Evolutionary conservation across 2,888 invertebrate genomes (phyloP), one percentile per base, ranked within the genome.

Genomic region (Digitonthophagus gazella): DNA sequence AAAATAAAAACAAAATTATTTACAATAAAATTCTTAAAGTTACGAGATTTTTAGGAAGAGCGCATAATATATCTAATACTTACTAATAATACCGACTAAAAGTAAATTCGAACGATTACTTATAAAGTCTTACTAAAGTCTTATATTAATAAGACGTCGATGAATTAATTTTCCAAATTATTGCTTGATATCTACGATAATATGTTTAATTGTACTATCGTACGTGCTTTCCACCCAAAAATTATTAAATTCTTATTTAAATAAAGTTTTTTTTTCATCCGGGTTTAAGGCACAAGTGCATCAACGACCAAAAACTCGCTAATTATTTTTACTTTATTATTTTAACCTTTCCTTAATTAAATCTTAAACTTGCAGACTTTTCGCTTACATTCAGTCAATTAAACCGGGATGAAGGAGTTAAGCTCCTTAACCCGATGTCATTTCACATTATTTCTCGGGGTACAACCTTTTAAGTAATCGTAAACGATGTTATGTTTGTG

Each of bases 401-500:
- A 56, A 58, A 69, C 63, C 8, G 72, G 74, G 28, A 75, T 71
- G 65, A 73, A 75, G 2, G 75, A 76, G 69, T 71, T 73, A 61
- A 75, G 69, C 67, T 75, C 73, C 58, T 75, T 74, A 67, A 76
- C 73, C 71, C 75, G 74, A 66, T 76, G 75, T 76, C 76, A 76
- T 76, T 76, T 75, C 28, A 69, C 58, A 55, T 70, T 71, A 11
- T 71, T 67, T 72, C 80, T 82, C 75, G 81, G 83, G 11, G 72
- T 65, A 56, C 76, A 83, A 71, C 84, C 84, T 71, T 80, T 83
- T 67, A 88, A 81, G 79, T 88, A 88, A 73, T 86, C 85, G 64
- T 83, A 84, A n/a, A 89, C 87, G 75, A 86, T 84, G 54, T 77
- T 81, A 69, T 86, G 84, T 67, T 86, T 80, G 56, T 86, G 85